These are phyloP conservation scores for Petrophora chlorosata DNA, from an alignment of 2,888 invertebrate genomes.

Conservation along the genomic window DNA sequence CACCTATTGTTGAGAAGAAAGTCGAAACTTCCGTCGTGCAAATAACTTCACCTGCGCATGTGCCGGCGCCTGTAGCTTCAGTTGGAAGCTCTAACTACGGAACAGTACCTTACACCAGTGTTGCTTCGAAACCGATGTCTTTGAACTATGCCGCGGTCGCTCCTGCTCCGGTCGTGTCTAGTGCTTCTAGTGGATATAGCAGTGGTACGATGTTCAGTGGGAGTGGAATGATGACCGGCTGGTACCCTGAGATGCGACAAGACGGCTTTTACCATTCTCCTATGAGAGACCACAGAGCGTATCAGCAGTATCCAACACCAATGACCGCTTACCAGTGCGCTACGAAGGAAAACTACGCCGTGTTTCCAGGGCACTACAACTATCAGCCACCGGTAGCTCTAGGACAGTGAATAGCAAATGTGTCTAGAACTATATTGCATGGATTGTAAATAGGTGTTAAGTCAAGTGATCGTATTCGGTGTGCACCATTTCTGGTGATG, in stretches of 20 bases:
- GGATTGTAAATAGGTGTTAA: conserved; percentile 1
- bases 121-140: conserved; percentile 50
- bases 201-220: conserved; percentile 55
- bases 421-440: conserved; percentile 4
- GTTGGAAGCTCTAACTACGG: conserved; percentile 67
- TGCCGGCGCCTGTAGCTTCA: conserved; percentile 34
- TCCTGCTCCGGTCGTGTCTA: conserved; percentile 24
- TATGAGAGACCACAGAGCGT: conserved; percentile 64
- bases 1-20: conserved; percentile 45
- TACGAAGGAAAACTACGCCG: conserved; percentile 73
- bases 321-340: conserved; percentile 74
- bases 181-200: conserved; percentile 55
- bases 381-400: conserved; percentile 75
- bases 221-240: conserved; percentile 59
- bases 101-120: conserved; percentile 56
- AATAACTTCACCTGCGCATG: no score
- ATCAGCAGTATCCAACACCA: conserved; percentile 70
- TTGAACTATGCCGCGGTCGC: conserved; percentile 64
- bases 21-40: conserved; percentile 37
- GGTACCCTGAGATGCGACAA: conserved; percentile 70
- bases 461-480: background rate
- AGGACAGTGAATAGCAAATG: conserved; percentile 58
- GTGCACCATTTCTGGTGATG: background rate
- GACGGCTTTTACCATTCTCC: conserved; percentile 63
- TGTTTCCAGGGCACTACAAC: conserved; percentile 80